Evolutionary conservation across 2,888 invertebrate genomes (phyloP).

Genomic region (Neoascia interrupta): DNA sequence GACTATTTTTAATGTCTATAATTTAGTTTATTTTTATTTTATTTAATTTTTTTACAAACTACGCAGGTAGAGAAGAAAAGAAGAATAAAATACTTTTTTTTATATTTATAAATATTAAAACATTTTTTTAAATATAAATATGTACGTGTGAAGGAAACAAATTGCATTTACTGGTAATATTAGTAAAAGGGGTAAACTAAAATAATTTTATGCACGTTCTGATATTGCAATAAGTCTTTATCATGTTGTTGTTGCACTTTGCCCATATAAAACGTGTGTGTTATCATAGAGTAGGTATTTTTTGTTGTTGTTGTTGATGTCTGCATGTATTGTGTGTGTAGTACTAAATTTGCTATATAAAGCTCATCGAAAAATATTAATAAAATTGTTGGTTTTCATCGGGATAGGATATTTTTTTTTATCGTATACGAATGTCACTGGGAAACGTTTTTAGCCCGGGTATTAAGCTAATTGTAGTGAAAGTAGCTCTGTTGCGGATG

Average conservation of each 20-base stretch:
- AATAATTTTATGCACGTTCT: slow-evolving; percentile 67
- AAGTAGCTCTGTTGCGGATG: slow-evolving; percentile 60
- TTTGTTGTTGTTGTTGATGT: not conserved
- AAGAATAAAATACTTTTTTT: slow-evolving; percentile 52
- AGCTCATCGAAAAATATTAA: slow-evolving; percentile 56
- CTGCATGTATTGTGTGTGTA: slow-evolving; percentile 11
- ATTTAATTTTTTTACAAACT: slow-evolving; percentile 52
- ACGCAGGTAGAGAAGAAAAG: slow-evolving; percentile 68
- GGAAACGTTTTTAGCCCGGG: slow-evolving; percentile 41
- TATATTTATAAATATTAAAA: slow-evolving; percentile 40
- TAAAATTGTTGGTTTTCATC: slow-evolving; percentile 23
- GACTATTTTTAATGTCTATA: slow-evolving; percentile 63
- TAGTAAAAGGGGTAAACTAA: slow-evolving; percentile 36
- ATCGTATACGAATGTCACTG: slow-evolving; percentile 63
- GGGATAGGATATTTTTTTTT: slow-evolving; percentile 46
- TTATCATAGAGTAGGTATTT: slow-evolving; percentile 10
- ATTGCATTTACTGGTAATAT: slow-evolving; percentile 46
- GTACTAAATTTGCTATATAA: slow-evolving; percentile 37
- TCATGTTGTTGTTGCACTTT: slow-evolving; percentile 67
- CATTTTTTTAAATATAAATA: slow-evolving; percentile 28
- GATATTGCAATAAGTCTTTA: slow-evolving; percentile 68
- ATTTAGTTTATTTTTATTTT: slow-evolving; percentile 38
- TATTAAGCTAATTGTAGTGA: slow-evolving; percentile 57
- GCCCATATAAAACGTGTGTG: slow-evolving; percentile 67
- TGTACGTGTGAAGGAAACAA: slow-evolving; percentile 58